Evolutionary conservation across 2,113 vertebrate genomes (phyloP).

Genomic region (Ia io): DNA sequence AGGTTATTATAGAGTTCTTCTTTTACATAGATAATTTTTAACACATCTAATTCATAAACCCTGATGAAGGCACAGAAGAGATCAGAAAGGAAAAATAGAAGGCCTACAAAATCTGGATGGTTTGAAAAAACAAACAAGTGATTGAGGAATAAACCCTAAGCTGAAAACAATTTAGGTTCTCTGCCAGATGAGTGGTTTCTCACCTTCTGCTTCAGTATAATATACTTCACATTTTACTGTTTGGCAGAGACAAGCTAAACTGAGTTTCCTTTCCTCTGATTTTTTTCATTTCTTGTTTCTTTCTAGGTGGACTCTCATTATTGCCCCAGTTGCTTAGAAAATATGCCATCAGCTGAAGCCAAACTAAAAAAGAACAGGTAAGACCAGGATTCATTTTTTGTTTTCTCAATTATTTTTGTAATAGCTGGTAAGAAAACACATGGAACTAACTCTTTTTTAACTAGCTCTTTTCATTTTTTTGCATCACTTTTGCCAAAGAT

Average conservation of each 20-base stretch:
- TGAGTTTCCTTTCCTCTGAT: conserved; percentile 10
- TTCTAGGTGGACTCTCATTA: conserved; percentile 98
- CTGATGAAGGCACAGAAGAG: not conserved
- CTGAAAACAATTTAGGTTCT: not conserved
- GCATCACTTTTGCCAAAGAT: not conserved
- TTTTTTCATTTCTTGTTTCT: conserved; percentile 37
- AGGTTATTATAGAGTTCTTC: not conserved
- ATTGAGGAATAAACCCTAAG: not conserved
- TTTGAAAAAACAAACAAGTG: not conserved
- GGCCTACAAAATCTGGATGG: not conserved
- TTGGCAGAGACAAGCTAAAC: not conserved
- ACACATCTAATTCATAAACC: not conserved
- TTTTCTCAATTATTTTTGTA: conserved; percentile 24
- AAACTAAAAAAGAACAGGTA: conserved; percentile 99
- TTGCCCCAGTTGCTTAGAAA: conserved; percentile 98
- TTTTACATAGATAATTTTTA: not conserved
- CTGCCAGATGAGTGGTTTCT: not conserved
- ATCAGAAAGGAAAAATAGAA: conserved; percentile 17
- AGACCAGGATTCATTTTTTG: not conserved
- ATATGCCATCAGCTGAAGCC: conserved; percentile 99
- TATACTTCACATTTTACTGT: not conserved
- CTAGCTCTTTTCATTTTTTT: not conserved
- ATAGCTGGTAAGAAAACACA: conserved; percentile 20
- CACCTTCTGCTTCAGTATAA: not conserved
- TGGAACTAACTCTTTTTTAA: not conserved